phyloP scores from a whole-genome alignment of 2,113 vertebrate species.

The Poeciliopsis occidentalis region DNA sequence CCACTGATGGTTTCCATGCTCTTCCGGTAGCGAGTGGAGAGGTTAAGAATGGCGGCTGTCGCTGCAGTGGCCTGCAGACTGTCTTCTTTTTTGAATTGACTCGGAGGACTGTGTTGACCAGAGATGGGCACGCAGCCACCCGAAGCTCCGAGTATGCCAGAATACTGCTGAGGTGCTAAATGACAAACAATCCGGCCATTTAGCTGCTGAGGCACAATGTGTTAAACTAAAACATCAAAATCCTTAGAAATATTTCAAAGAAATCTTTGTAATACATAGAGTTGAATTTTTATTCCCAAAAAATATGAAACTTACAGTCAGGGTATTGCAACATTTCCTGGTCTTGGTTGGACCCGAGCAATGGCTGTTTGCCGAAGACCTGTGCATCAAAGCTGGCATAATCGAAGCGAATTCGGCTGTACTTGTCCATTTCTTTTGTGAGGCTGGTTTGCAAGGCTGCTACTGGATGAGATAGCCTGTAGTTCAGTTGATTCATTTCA shows the following conservation, averaged over 20 bases:
- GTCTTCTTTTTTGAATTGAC: conserved; percentile 90
- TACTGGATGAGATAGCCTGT: no score
- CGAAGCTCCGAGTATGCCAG: conserved; percentile 88
- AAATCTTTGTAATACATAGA: no score
- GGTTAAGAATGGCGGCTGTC: conserved; percentile 98
- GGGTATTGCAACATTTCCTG: conserved; percentile 82
- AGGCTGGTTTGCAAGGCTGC: conserved; percentile 81
- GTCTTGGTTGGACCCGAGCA: conserved; percentile 83
- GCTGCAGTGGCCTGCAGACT: conserved; percentile 90
- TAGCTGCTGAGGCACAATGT: no score
- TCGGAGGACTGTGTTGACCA: conserved; percentile 88
- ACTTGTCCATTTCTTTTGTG: conserved; percentile 93
- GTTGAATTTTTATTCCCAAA: neutral
- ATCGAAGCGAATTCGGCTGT: conserved; percentile 94
- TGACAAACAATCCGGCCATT: conserved; percentile 78
- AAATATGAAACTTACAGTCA: conserved; percentile 85
- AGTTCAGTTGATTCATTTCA: no score
- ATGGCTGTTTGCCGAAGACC: conserved; percentile 94
- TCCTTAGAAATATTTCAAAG: no score
- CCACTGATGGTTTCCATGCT: conserved; percentile 86
- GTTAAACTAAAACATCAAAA: no score
- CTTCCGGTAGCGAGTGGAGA: conserved; percentile 98
- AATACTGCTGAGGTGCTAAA: conserved; percentile 92
- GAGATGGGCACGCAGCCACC: conserved; percentile 87
- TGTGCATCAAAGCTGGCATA: conserved; percentile 99